Base-by-base conservation (phyloP, 2,797 vertebrate genomes). In the Lycodopsis pacificus region DNA sequence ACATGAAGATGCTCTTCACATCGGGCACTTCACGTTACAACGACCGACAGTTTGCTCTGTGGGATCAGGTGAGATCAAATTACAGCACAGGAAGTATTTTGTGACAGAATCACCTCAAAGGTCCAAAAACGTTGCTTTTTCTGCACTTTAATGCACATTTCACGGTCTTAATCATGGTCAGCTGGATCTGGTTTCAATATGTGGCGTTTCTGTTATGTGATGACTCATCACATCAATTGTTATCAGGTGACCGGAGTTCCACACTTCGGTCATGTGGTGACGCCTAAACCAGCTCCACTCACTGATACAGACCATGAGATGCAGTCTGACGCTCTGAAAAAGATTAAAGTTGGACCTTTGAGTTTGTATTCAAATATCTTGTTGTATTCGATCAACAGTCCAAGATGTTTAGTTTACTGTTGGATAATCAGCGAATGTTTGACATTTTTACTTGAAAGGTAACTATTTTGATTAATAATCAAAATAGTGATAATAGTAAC, bases 11-110 rank as follows among this genome's bases (percentile, higher is more conserved):
- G 91, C 92, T 99, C 40, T 74, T 97, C 67, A 97, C 97, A 44
- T 95, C 97, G 0, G 97, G 97, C 49, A 96, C 90, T 0, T 98
- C 97, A 1, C 89, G 90, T 20, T 98, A 97, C 96, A 99, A 99
- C 72, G 95, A 96, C 34, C 95, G 97, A 69, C 97, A 99, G 91
- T 92, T 93, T 1, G 85, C 85, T 57, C 78, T 94, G 66, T 94
- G 93, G 91, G 92, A 94, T 84, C 88, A 90, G 91, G 93, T 94
- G 67, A 91, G 91, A 72, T 46, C n/a, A 0, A 30, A 10, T 46
- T 7, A 9, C 11, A 13, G 20, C 13, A 13, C 36, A 6, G 34
- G 7, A 63, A 30, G 20, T 22, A 0, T 30, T 44, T 40, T 27
- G 25, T 17, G n/a, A 59, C 27, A 13, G 27, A 68, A 53, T 40